Evolutionary conservation across 1,140 invertebrate genomes (phyloP).

Genomic region (Asbolus verrucosus): DNA sequence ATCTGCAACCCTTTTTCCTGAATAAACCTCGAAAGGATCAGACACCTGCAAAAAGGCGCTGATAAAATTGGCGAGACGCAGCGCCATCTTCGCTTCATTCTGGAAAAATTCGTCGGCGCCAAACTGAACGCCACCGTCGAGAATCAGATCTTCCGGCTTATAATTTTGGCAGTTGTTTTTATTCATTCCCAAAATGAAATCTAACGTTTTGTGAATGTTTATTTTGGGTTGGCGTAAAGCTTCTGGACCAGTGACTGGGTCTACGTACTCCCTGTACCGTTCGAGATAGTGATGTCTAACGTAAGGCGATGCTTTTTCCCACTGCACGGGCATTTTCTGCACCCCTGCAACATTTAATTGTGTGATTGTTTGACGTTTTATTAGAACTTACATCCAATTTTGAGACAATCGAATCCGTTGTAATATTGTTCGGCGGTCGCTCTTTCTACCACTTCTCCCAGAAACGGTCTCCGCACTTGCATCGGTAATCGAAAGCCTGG

Average conservation of each 20-base stretch:
- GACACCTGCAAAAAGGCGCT: constrained; percentile 94
- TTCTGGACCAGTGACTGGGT: constrained; percentile 73
- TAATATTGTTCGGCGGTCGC: constrained; percentile 93
- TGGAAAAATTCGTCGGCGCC: constrained; percentile 91
- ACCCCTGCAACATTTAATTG: too few species aligned
- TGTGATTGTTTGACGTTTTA: too few species aligned
- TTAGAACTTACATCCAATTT: constrained; percentile 95
- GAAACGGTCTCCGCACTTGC: constrained; percentile 87
- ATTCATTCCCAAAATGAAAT: constrained; percentile 81
- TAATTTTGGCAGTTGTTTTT: constrained; percentile 78
- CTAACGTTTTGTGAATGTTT: constrained; percentile 83
- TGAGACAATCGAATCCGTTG: constrained; percentile 90
- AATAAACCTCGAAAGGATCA: constrained; percentile 94
- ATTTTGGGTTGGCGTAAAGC: constrained; percentile 73
- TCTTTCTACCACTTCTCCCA: constrained; percentile 93
- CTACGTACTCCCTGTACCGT: constrained; percentile 78
- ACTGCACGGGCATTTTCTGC: constrained; percentile 83
- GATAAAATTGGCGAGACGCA: constrained; percentile 94
- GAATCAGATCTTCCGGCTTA: constrained; percentile 76
- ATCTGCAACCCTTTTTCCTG: constrained; percentile 89
- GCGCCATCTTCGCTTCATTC: constrained; percentile 95
- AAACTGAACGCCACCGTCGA: constrained; percentile 87
- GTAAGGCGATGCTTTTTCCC: constrained; percentile 77
- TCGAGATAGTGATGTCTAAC: constrained; percentile 81
- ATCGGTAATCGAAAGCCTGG: constrained; percentile 91